Base-by-base conservation (phyloP, 2,888 invertebrate genomes). In the Periphyllus acericola region DNA sequence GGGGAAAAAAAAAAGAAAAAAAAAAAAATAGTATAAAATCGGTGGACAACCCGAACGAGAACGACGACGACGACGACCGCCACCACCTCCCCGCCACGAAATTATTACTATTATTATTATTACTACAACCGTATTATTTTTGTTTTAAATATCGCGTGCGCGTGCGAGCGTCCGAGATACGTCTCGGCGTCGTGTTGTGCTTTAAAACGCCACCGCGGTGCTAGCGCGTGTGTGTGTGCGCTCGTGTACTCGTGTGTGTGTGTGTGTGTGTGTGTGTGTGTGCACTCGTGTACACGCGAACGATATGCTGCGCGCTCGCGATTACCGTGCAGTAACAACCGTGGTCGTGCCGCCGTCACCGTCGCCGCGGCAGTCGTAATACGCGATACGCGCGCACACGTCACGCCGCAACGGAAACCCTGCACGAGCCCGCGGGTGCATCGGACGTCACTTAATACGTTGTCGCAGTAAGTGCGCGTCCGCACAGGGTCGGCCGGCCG, bases 1-100 rank as follows among this genome's bases (percentile, higher is more conserved):
- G 0, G 46, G 1, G 75, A 29, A 32, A 78, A 32, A 55, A 60
- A 36, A 36, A 25, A 52, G 46, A 46, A 14, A n/a, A n/a, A 76
- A n/a, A n/a, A 17, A 40, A 46, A 36, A 60, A 60, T 34, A 66
- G 40, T 76, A 79, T 60, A 86, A 74, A 81, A 74, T 40, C 46
- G 55, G 80, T 34, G 72, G 80, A 60, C 40, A 32, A 36, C 60
- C 83, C 83, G 83, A 83, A 60, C 40, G 75, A 75, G 74, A 60
- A 87, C 86, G 80, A 87, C 40, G 72, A 46, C 72, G 36, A 17
- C 60, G 6, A 0, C 55, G 14, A 36, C 40, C 52, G 11, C n/a
- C 55, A 32, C 74, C 36, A 32, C 79, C 79, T n/a, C n/a, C 52
- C 72, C 66, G 1, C 46, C 46, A 19, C 40, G 78, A 17, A 9